Evolutionary conservation across 2,888 invertebrate genomes (phyloP).

Genomic region (Acanthosepion esculentum): DNA sequence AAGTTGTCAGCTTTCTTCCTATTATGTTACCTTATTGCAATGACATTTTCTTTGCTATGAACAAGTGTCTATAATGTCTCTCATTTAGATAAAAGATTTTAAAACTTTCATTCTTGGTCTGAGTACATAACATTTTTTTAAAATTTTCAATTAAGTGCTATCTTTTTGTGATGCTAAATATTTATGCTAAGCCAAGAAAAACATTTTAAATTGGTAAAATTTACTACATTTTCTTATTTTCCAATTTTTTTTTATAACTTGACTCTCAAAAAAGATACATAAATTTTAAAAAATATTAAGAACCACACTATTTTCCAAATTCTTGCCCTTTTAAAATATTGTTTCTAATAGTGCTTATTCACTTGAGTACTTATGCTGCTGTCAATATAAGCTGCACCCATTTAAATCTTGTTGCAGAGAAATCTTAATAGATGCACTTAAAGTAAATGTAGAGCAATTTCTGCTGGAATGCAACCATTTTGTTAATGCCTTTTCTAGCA

Average conservation of each 20-base stretch:
- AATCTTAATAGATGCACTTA: constrained; percentile 6
- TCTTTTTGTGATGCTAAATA: too few species aligned
- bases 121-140: background rate
- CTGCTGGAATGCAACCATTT: background rate
- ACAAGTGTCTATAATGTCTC: background rate
- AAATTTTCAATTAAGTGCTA: too few species aligned
- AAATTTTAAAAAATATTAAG: background rate
- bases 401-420: background rate
- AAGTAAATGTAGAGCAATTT: background rate
- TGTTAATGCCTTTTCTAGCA: background rate
- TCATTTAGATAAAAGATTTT: background rate
- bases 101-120: background rate
- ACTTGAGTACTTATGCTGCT: background rate
- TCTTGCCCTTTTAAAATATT: background rate
- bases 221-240: background rate
- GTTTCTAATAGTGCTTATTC: background rate
- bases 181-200: too few species aligned
- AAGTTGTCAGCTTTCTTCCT: background rate
- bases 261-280: background rate
- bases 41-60: background rate
- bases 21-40: background rate
- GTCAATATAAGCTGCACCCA: background rate
- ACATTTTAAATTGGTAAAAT: too few species aligned
- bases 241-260: background rate
- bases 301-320: background rate